Base-by-base conservation (phyloP, 2,797 vertebrate species). In the Galago senegalensis region DNA sequence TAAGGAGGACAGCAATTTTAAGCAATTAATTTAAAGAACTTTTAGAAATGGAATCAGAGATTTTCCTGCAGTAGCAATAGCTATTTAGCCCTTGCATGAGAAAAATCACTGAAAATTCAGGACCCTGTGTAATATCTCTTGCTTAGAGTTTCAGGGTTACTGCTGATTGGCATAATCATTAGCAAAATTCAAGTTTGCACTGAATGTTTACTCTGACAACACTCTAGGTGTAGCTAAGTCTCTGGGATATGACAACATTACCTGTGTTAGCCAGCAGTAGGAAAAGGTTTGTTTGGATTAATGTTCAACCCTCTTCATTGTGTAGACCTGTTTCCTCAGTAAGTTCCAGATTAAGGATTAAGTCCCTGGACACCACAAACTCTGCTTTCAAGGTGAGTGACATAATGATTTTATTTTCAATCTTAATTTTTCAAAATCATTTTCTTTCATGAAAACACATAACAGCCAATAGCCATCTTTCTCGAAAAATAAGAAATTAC, bases 351-450 rank as follows among this genome's bases (percentile, higher is more conserved):
- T 76, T 65, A 7, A 3, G 49, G 25, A 25, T 76, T 65, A 7
- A 3, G 49, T 69, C 43, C 14, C 31, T 34, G 87, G 37, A 53
- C 4, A 89, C 20, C 27, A 60, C 43, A 61, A 58, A 76, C 18
- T 94, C 81, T 49, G 7, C 49, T 69, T 84, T 89, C 85, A 90
- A 97, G 88, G 94, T 97, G 43, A 97, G 70, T 85, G 58, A 65
- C 16, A 72, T 53, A 58, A 60, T 84, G 25, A 85, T 89, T 93
- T 97, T 14, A 81, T 83, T 97, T 95, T 40, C 29, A 40, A 67
- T 91, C 43, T 92, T 87, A 75, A 43, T 89, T 46, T 72, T 96
- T 92, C 56, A 93, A 79, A 96, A 75, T 67, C 75, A 0, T 82
- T 89, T 92, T 65, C 21, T n/a, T 67, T 2, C 3, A 2, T 49